Base-by-base conservation (phyloP, 2,113 vertebrate genomes). In the Antennarius striatus region DNA sequence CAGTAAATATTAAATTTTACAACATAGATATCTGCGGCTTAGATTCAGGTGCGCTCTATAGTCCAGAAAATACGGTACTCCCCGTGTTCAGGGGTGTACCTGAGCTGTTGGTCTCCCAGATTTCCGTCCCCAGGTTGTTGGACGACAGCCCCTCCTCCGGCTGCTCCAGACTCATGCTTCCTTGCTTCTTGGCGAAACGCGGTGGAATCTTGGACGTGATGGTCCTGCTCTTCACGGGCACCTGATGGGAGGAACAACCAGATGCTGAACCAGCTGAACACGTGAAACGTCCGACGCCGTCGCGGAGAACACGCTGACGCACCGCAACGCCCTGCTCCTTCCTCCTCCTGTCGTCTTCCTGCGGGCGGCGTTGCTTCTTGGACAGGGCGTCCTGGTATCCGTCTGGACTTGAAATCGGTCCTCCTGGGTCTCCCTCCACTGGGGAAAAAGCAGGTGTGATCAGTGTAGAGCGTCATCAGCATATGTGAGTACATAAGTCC, bases 111-210 rank as follows among this genome's bases (percentile, higher is more conserved):
- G 90, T 96, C 88, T 99, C 98, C 97, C 98, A 99, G 84, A 99
- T 98, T 88, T 99, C 97, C 0, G 96, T 99, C 75, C 97, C 96
- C 68, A 99, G 86, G 86, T 93, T 96, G 83, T 89, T 96, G 39
- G 95, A 90, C 3, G 97, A 94, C 29, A 95, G 91, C 0, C 91
- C 66, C 12, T 96, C 93, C 1, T 98, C 96, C 0, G 93, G 83
- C 32, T 96, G 97, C 55, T 98, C 96, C 40, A 98, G 86, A 68
- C 93, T 93, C 71, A 98, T 85, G 79, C 76, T 89, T 69, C 91
- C 95, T 77, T 98, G 96, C 77, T 99, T 99, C 88, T 99, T 99
- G 0, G 96, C 95, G 83, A 99, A 99, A 0, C 98, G 96, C n/a
- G 98, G 98, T 0, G 98, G 96, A 63, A 99, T 98, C 57, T 98